Evolutionary conservation across 35 echinoderm and acorn worm genomes (phyloP), one percentile per base, ranked within the genome.

Genomic region (Patiria miniata): DNA sequence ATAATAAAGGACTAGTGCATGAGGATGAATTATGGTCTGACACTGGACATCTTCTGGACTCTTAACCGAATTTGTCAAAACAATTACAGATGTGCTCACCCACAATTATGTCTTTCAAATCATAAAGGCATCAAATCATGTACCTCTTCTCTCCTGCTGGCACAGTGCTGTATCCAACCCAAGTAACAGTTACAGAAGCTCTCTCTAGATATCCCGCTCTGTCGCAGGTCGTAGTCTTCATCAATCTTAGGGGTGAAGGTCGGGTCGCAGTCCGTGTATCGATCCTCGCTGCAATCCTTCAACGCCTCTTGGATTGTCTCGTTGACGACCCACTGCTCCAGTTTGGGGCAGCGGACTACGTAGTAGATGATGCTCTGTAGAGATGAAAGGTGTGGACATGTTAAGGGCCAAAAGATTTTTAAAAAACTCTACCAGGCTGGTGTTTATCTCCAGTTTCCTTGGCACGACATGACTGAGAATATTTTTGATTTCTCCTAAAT

Each of bases 211-310:
- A 94, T 89, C 5, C 96, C 92, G 17, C 68, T 69, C 47, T 84
- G 82, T 59, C 82, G 30, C 30, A 77, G 87, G 57, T 94, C 93
- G 36, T 92, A 99, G 61, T 99, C 96, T 39, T 99, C 96, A 81
- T 99, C 96, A 39, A 99, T 95, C 69, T 95, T 99, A 19, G 89
- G 96, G 89, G 88, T 94, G 77, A 95, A 99, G 81, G 96, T 99
- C 54, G 93, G 92, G 55, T 99, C 96, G 78, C 91, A 92, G 83
- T 99, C 96, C 36, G 86, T 90, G 81, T 99, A 99, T 60, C 85
- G 86, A 28, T 81, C 91, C 21, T 86, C 93, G 12, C 86, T 80
- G 40, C 90, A 83, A 52, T 85, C 78, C 78, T 89, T 59, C 7
- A 99, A 77, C 28, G 96, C 96, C 39, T 88, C 93, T 32, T 85